Evolutionary conservation across 2,888 invertebrate species (phyloP).

Genomic region (Melanotus villosus): DNA sequence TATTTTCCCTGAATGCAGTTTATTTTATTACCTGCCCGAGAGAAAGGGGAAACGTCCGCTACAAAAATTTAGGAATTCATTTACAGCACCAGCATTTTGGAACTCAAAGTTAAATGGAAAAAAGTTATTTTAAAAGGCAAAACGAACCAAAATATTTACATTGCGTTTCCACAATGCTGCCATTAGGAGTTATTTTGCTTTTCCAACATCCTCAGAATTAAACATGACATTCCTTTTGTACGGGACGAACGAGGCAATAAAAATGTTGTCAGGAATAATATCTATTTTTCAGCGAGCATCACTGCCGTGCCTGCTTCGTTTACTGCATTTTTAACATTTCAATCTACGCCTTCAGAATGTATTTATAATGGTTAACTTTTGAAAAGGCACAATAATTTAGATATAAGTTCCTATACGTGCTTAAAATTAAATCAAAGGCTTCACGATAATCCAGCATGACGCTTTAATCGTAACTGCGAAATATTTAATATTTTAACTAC

Average conservation of each 20-base stretch:
- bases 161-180: conserved; percentile 11
- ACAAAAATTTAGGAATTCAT: background rate
- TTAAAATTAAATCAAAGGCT: too few relatives aligned
- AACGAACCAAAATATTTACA: conserved; percentile 6
- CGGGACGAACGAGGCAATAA: conserved; percentile 5
- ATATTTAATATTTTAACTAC: conserved; percentile 9
- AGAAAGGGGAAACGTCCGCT: background rate
- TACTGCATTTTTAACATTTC: conserved; percentile 31
- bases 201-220: conserved; percentile 14
- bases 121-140: background rate
- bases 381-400: background rate
- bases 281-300: conserved; percentile 19
- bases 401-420: background rate
- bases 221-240: conserved; percentile 18
- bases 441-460: background rate
- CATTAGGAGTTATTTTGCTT: conserved; percentile 13
- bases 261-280: conserved; percentile 21
- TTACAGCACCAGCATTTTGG: background rate
- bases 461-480: background rate
- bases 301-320: conserved; percentile 3
- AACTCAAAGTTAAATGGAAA: background rate
- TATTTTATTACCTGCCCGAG: background rate
- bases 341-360: conserved; percentile 19
- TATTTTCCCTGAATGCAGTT: background rate
- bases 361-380: conserved; percentile 13